A percentile compares a stretch with the other conserved stretches of the same genome.
Evolutionary conservation across 1,140 invertebrate species (phyloP).

Genomic region (Drosophila asahinai): DNA sequence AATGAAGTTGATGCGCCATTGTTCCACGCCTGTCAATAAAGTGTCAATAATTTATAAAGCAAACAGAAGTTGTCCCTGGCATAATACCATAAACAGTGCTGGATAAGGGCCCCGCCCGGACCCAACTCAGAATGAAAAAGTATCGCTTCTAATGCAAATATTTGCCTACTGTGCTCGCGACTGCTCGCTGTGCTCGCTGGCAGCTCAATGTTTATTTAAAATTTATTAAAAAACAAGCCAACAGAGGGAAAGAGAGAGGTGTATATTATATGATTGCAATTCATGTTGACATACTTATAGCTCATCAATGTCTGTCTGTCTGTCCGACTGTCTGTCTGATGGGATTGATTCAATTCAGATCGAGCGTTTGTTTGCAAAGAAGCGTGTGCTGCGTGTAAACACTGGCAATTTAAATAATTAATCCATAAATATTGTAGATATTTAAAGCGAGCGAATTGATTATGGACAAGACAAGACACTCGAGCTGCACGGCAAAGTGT

Average conservation of each 20-base stretch:
- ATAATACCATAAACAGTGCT: slow-evolving; percentile 63
- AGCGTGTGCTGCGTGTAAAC: slow-evolving; percentile 60
- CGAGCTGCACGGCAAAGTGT: neutral
- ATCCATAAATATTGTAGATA: slow-evolving; percentile 70
- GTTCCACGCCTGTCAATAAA: slow-evolving; percentile 73
- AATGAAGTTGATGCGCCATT: slow-evolving; percentile 46
- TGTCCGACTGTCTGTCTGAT: slow-evolving; percentile 11
- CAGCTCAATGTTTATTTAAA: slow-evolving; percentile 73
- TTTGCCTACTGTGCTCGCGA: slow-evolving; percentile 62
- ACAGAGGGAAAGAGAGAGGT: slow-evolving; percentile 27
- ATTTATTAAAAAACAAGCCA: slow-evolving; percentile 78
- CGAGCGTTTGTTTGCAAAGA: slow-evolving; percentile 42
- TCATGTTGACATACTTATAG: slow-evolving; percentile 80
- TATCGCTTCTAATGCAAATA: slow-evolving; percentile 75
- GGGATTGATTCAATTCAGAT: slow-evolving; percentile 45
- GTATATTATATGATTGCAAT: slow-evolving; percentile 75
- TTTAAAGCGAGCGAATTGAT: slow-evolving; percentile 35
- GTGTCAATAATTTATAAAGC: slow-evolving; percentile 84
- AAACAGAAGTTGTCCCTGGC: slow-evolving; percentile 70
- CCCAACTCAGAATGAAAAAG: slow-evolving; percentile 36
- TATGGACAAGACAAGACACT: slow-evolving; percentile 27
- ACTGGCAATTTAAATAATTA: slow-evolving; percentile 78
- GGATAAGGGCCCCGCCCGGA: neutral
- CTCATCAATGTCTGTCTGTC: slow-evolving; percentile 65
- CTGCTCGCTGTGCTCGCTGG: slow-evolving; percentile 20